Evolutionary conservation across 2,797 vertebrate species (phyloP).

Genomic region (Takifugu rubripes): DNA sequence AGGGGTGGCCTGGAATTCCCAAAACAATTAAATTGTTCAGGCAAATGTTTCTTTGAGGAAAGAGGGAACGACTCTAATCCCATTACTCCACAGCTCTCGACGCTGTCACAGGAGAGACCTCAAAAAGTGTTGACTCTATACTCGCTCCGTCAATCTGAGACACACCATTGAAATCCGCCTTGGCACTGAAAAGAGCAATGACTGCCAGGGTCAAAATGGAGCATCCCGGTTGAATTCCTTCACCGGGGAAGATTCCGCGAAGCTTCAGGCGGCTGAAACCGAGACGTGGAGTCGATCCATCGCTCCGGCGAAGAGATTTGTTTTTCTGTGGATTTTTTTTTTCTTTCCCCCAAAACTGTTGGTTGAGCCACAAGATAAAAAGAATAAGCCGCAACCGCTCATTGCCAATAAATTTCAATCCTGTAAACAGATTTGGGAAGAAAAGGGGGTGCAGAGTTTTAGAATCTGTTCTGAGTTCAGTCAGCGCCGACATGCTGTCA

Average conservation of each 20-base stretch:
- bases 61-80: slow-evolving; percentile 37
- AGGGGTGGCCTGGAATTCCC: slow-evolving; percentile 58
- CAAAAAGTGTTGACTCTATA: slow-evolving; percentile 38
- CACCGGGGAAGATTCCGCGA: slow-evolving; percentile 26
- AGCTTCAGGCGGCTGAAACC: slow-evolving; percentile 24
- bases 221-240: slow-evolving; percentile 52
- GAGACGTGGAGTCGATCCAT: slow-evolving; percentile 36
- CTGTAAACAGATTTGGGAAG: slow-evolving; percentile 17
- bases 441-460: slow-evolving; percentile 22
- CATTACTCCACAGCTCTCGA: slow-evolving; percentile 55
- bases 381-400: slow-evolving; percentile 48
- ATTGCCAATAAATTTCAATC: slow-evolving; percentile 39
- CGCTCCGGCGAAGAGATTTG: not conserved
- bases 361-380: slow-evolving; percentile 55
- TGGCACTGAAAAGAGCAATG: slow-evolving; percentile 50
- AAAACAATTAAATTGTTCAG: slow-evolving; percentile 68
- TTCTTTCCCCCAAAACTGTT: slow-evolving; percentile 7
- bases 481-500: slow-evolving; percentile 13
- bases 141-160: slow-evolving; percentile 32
- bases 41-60: slow-evolving; percentile 56
- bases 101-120: slow-evolving; percentile 51
- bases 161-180: slow-evolving; percentile 16
- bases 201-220: slow-evolving; percentile 47
- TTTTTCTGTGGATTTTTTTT: slow-evolving; percentile 49
- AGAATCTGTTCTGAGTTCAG: slow-evolving; percentile 17